Evolutionary conservation across 1,140 invertebrate genomes (phyloP), one percentile per base, ranked within the genome.

Genomic region (Pygmarrhopalites habei): DNA sequence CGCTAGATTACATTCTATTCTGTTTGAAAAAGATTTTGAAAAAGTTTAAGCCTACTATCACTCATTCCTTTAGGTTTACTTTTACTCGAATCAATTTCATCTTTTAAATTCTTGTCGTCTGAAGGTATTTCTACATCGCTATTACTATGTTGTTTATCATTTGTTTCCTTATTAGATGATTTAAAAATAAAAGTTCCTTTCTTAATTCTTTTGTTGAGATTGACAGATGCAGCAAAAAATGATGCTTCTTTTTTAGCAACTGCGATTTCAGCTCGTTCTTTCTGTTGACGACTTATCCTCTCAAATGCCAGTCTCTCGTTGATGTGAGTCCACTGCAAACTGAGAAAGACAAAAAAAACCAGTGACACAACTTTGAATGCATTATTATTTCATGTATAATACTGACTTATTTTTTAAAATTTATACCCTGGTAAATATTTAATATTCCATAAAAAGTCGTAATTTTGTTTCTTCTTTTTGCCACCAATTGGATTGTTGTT

Each of bases 261-360:
- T 4, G 89, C 83, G 52, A 98, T 89, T 80, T 97, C 95, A 19
- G 87, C 83, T 65, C 87, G 77, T 44, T 96, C 75, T 75, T 87
- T 83, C 74, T 96, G 92, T 74, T 90, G 86, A 68, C 86, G 85
- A 7, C 91, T 87, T 30, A 90, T 90, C 74, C 85, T 86, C 77
- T 98, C 94, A 78, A 96, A 95, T 17, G 88, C 86, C 60, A 97
- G 78, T 72, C 92, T 82, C 77, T 97, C 95, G 73, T 87, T 90
- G 21, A 98, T 79, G 79, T 98, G 92, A 51, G 85, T 80, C 95
- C 95, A 98, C 77, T 95, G 95, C 74, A 98, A 98, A 66, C 90
- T 85, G 44, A 56, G 51, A 46, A 21, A 49, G 49, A 46, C 19
- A 14, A 21, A 10, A 51, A 58, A 12, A 15, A 43, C 7, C 5